phyloP scores from a whole-genome alignment of 2,888 invertebrate genomes.

The Lysandra coridon region DNA sequence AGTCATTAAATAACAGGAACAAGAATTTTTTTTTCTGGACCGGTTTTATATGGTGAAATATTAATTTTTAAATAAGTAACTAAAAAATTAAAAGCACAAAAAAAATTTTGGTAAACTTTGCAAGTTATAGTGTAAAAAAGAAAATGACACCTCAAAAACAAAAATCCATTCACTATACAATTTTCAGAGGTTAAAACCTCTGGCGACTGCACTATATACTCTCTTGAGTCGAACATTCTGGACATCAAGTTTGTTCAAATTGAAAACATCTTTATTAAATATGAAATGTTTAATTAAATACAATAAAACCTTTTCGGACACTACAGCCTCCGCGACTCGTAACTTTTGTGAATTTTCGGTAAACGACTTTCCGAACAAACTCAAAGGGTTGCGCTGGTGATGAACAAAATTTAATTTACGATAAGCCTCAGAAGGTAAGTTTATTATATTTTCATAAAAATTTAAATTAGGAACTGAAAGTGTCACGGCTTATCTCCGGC shows the following conservation, averaged over 20 bases:
- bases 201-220: neutral
- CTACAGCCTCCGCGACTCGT: neutral
- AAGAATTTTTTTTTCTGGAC: too few species aligned
- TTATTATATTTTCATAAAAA: conserved; percentile 24
- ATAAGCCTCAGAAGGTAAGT: conserved; percentile 12
- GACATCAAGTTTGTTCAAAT: neutral
- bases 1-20: too few species aligned
- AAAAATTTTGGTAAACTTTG: too few species aligned
- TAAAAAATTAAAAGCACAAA: too few species aligned
- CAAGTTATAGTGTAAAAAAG: too few species aligned
- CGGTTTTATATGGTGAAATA: too few species aligned
- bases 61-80: too few species aligned
- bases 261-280: neutral
- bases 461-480: conserved; percentile 19
- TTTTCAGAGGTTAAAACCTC: too few species aligned
- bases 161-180: too few species aligned
- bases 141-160: too few species aligned
- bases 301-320: neutral
- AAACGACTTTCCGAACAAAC: neutral
- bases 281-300: neutral
- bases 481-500: conserved; percentile 26
- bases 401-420: conserved; percentile 12
- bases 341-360: neutral
- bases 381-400: neutral
- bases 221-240: neutral